Evolutionary conservation across 2,888 invertebrate genomes (phyloP).

Genomic region (Spialia ferax): DNA sequence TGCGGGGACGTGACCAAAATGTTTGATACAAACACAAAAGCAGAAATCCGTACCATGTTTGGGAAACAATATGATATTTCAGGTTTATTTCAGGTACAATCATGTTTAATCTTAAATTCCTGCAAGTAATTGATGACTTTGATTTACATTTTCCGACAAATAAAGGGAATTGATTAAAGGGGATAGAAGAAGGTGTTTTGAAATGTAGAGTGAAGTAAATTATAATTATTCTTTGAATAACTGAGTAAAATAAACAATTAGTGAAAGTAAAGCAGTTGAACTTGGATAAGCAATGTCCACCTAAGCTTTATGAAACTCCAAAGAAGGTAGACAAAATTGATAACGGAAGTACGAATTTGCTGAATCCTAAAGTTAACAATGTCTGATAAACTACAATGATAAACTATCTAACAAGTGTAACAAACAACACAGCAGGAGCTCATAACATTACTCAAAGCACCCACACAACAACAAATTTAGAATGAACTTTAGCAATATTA

Average conservation of each 20-base stretch:
- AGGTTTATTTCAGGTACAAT: constrained; percentile 8
- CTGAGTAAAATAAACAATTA: too few relatives aligned
- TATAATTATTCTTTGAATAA: too few relatives aligned
- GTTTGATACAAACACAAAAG: constrained; percentile 26
- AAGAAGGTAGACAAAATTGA: constrained; percentile 4
- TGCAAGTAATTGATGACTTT: constrained; percentile 1
- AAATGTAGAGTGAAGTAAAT: neutral
- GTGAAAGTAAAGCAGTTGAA: neutral
- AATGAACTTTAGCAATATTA: constrained; percentile 49
- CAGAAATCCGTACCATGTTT: constrained; percentile 27
- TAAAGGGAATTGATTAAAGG: neutral
- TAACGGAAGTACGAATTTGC: constrained; percentile 28
- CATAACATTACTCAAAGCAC: constrained; percentile 47
- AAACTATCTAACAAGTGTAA: constrained; percentile 63
- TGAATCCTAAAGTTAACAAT: constrained; percentile 45
- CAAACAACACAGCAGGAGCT: constrained; percentile 71
- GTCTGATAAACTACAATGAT: constrained; percentile 66
- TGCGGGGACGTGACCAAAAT: constrained; percentile 45
- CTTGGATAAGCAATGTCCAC: neutral
- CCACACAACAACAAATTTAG: constrained; percentile 44
- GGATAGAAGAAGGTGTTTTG: neutral
- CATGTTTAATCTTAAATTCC: neutral
- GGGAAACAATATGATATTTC: constrained; percentile 38
- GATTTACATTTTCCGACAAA: constrained; percentile 2
- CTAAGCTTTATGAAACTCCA: neutral